Percentiles rank a stretch among this genome's conserved stretches.
Evolutionary conservation across 1,140 invertebrate genomes (phyloP).

Genomic region (Ostrea edulis): DNA sequence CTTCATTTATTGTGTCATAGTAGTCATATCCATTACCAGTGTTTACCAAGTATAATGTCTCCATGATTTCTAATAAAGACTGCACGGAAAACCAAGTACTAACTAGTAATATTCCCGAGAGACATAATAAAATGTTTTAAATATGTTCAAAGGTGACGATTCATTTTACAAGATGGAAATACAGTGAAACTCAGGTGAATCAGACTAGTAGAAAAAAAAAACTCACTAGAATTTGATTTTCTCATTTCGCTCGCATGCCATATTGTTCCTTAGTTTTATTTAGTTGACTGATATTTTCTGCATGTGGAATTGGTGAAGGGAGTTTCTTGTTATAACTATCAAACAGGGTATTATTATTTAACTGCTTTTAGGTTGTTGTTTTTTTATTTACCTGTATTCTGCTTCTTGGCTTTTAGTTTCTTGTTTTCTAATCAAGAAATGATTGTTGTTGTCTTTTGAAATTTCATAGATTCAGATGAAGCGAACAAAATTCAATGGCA

Average conservation of each 20-base stretch:
- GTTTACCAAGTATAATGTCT: background rate
- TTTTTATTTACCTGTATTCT: background rate
- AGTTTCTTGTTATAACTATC: background rate
- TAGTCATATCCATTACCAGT: too few relatives aligned
- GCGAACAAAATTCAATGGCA: background rate
- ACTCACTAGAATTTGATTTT: background rate
- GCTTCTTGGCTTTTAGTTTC: background rate
- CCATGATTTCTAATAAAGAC: too few relatives aligned
- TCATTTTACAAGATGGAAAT: slow-evolving; percentile 54
- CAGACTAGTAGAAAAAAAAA: background rate
- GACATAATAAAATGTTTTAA: background rate
- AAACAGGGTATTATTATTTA: background rate
- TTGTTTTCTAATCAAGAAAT: background rate
- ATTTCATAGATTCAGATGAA: background rate
- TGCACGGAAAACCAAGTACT: too few relatives aligned
- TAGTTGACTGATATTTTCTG: background rate
- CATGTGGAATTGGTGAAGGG: background rate
- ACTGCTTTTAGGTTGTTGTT: background rate
- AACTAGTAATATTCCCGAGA: too few relatives aligned
- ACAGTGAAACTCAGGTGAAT: slow-evolving; percentile 42
- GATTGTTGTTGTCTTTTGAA: slow-evolving; percentile 8
- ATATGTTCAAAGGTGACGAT: slow-evolving; percentile 50
- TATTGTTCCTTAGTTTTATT: background rate
- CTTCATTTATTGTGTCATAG: background rate
- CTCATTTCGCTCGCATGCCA: background rate